Evolutionary conservation across 1,140 invertebrate genomes (phyloP).

Genomic region (Saccostrea cuccullata): DNA sequence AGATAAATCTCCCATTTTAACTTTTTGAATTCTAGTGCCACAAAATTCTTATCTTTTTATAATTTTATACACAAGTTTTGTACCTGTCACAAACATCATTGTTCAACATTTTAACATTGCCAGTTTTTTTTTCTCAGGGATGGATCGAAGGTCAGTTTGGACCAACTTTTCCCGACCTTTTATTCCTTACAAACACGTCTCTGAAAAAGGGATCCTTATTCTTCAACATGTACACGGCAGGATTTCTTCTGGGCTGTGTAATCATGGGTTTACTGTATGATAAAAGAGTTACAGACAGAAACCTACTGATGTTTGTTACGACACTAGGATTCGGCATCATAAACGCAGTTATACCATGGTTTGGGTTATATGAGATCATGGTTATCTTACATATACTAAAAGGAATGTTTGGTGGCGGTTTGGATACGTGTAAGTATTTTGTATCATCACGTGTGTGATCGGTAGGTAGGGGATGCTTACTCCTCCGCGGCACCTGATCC

Average conservation of each 20-base stretch:
- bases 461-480: no score
- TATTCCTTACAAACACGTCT: constrained; percentile 64
- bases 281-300: constrained; percentile 54
- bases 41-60: no score
- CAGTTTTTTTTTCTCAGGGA: no score
- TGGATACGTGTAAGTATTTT: constrained; percentile 71
- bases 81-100: no score
- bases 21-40: no score
- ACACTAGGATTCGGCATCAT: constrained; percentile 56
- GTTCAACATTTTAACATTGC: no score
- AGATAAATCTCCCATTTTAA: no score
- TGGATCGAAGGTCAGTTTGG: constrained; percentile 74
- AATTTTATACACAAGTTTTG: no score
- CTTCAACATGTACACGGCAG: constrained; percentile 65
- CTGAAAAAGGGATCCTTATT: constrained; percentile 62
- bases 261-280: constrained; percentile 67
- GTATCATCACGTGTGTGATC: no score
- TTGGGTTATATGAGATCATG: constrained; percentile 57
- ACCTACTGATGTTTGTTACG: constrained; percentile 52
- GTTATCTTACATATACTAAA: constrained; percentile 61
- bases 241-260: constrained; percentile 67
- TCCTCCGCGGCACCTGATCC: no score
- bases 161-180: constrained; percentile 73
- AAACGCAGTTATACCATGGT: constrained; percentile 63
- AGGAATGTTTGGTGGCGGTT: constrained; percentile 69